A percentile compares a stretch with the other conserved stretches of the same genome.
Evolutionary conservation across 2,797 vertebrate species (phyloP).

Genomic region (Liasis olivaceus): DNA sequence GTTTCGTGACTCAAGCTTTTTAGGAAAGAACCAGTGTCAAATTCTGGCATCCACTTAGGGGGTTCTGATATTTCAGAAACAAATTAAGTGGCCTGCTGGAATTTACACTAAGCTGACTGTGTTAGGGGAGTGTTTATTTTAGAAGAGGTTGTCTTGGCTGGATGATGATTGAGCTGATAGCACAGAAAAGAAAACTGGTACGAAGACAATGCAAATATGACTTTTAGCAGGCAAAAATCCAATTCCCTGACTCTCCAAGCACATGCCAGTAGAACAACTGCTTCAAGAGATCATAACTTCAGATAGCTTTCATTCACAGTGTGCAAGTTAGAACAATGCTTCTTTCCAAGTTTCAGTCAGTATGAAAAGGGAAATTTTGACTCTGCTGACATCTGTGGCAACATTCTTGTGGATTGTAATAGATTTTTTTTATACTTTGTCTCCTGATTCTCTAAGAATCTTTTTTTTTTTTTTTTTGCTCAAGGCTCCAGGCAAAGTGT

Average conservation of each 20-base stretch:
- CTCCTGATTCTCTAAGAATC: neutral
- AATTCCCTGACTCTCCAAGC: neutral
- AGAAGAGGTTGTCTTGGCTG: constrained; percentile 37
- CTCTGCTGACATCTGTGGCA: neutral
- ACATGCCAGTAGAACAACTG: neutral
- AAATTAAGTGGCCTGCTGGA: constrained; percentile 21
- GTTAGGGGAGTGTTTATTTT: constrained; percentile 43
- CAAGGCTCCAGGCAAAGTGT: neutral
- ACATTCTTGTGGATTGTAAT: neutral
- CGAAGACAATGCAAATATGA: constrained; percentile 36
- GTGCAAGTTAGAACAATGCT: neutral
- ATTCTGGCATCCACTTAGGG: constrained; percentile 41
- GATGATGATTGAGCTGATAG: constrained; percentile 40
- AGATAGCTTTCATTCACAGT: constrained; percentile 16
- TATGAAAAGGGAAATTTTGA: neutral
- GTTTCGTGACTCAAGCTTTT: constrained; percentile 47
- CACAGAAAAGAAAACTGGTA: constrained; percentile 37
- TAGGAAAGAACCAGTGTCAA: constrained; percentile 43
- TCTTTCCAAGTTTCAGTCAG: neutral
- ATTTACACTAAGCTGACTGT: constrained; percentile 45
- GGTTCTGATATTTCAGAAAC: constrained; percentile 38
- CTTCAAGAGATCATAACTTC: constrained; percentile 25
- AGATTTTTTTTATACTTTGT: neutral
- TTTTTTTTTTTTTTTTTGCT: neutral
- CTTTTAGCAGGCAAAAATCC: neutral